These are phyloP conservation scores for Sturnira hondurensis DNA, from an alignment of 2,113 vertebrate genomes.

Conservation along the genomic window DNA sequence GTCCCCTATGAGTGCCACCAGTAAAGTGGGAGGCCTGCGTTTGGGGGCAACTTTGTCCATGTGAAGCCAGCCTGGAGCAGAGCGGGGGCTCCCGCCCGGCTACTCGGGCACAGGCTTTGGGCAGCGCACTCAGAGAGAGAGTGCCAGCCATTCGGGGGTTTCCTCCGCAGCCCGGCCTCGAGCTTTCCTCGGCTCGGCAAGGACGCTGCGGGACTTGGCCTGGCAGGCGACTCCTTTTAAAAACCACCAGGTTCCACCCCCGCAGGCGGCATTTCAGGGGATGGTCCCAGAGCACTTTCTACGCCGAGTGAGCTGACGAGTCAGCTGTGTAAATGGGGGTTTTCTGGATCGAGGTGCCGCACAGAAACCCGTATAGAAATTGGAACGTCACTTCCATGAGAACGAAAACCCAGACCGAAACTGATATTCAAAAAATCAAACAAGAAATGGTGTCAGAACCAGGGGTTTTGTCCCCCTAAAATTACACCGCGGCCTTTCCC, in stretches of 20 bases:
- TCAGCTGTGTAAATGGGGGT: neutral
- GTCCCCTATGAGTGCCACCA: rapidly evolving
- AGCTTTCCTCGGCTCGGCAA: neutral
- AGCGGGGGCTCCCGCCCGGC: rapidly evolving
- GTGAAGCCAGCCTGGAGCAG: no score
- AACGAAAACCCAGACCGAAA: neutral
- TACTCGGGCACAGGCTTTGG: no score
- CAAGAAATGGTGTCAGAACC: rapidly evolving
- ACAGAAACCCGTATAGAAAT: rapidly evolving
- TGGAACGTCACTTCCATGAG: neutral
- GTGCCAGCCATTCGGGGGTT: rapidly evolving
- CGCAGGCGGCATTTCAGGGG: rapidly evolving
- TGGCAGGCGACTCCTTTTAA: neutral
- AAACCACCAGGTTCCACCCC: neutral
- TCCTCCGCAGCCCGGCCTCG: rapidly evolving
- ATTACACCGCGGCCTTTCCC: neutral
- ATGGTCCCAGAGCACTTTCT: neutral
- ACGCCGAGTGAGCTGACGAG: neutral
- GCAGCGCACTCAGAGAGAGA: rapidly evolving
- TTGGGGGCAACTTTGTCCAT: rapidly evolving
- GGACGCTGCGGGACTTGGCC: rapidly evolving
- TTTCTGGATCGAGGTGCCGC: neutral
- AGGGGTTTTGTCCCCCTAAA: neutral
- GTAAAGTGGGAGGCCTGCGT: rapidly evolving
- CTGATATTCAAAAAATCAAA: neutral